Evolutionary conservation across 2,888 invertebrate genomes (phyloP).

Genomic region (Melanotus villosus): DNA sequence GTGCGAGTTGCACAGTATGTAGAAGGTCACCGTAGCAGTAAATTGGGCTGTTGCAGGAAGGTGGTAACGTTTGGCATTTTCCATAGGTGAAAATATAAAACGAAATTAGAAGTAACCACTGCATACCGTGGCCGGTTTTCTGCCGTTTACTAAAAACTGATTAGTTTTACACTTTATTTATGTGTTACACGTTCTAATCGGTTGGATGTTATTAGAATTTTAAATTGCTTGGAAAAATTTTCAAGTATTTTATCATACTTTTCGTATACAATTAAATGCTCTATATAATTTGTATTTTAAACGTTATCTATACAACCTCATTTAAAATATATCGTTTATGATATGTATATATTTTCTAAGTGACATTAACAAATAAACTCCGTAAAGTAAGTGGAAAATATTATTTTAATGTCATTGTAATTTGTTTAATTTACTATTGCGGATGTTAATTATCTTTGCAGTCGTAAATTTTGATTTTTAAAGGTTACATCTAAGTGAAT

Average conservation of each 20-base stretch:
- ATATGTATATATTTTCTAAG: too few species aligned
- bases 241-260: not conserved
- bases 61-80: conserved; percentile 15
- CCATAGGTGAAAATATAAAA: not conserved
- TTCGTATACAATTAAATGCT: not conserved
- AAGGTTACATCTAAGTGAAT: too few species aligned
- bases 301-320: not conserved
- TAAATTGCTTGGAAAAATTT: not conserved
- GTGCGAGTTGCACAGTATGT: conserved; percentile 30
- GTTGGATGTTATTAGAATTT: not conserved
- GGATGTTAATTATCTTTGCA: too few species aligned
- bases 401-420: too few species aligned
- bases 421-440: too few species aligned
- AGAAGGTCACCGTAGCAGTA: conserved; percentile 40
- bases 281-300: not conserved
- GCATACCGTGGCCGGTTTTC: too few species aligned
- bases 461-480: too few species aligned
- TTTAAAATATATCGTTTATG: not conserved
- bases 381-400: too few species aligned
- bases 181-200: not conserved
- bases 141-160: too few species aligned
- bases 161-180: too few species aligned
- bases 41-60: conserved; percentile 36
- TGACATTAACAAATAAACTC: too few species aligned
- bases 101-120: not conserved